Percentiles rank a stretch among this genome's conserved stretches.
Conservation (phyloP, 2,797 vertebrate genomes). For the Potorous gilbertii region DNA sequence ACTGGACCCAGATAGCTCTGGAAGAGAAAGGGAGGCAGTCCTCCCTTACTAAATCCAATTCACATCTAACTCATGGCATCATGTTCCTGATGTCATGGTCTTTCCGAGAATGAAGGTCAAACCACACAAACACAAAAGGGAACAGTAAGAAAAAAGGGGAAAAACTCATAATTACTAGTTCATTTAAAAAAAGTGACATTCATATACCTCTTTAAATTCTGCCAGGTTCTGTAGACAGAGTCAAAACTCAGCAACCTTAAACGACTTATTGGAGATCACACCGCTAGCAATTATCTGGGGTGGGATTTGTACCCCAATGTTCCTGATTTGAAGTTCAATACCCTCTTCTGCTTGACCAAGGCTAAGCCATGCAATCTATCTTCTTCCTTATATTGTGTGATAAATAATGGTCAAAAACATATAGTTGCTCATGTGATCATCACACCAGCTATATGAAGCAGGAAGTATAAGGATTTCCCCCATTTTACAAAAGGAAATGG, state of each 20-base stretch:
- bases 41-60: too few relatives aligned
- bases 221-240: neutral
- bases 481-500: neutral
- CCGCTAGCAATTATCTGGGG: neutral
- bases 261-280: neutral
- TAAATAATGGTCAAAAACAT: slow-evolving; percentile 3
- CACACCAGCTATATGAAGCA: neutral
- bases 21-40: too few relatives aligned
- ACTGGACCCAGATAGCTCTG: too few relatives aligned
- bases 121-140: too few relatives aligned
- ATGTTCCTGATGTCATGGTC: too few relatives aligned
- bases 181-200: neutral
- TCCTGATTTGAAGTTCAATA: neutral
- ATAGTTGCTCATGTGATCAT: neutral
- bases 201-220: neutral
- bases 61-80: too few relatives aligned
- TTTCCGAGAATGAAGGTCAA: too few relatives aligned
- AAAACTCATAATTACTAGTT: neutral
- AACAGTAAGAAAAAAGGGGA: neutral
- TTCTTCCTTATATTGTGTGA: slow-evolving; percentile 4
- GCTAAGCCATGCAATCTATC: neutral
- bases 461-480: neutral
- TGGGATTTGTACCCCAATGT: neutral
- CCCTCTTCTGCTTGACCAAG: neutral
- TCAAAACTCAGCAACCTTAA: neutral